phyloP scores from a whole-genome alignment of 2,113 vertebrate genomes.

The Chaetorhynchus papuensis region DNA sequence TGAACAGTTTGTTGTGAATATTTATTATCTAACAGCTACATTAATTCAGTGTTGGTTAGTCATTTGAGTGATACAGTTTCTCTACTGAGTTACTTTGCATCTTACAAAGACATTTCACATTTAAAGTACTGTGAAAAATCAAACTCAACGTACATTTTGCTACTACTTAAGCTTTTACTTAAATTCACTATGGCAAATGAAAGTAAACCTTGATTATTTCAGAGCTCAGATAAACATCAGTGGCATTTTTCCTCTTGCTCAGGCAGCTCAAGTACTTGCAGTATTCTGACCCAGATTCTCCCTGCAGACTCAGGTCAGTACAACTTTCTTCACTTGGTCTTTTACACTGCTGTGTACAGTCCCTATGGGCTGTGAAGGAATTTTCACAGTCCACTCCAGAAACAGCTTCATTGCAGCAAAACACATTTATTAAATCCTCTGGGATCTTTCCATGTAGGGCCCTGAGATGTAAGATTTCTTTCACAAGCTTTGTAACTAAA shows the following conservation, averaged over 20 bases:
- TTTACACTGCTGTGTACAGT: background rate
- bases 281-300: background rate
- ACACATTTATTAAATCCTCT: background rate
- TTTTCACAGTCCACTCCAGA: background rate
- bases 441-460: background rate
- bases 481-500: background rate
- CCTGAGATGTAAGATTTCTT: background rate
- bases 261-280: background rate
- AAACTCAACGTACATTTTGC: background rate
- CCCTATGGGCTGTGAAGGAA: background rate
- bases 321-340: background rate
- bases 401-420: background rate
- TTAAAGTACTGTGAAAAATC: background rate
- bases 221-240: background rate
- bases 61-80: background rate
- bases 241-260: background rate
- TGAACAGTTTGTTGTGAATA: constrained; percentile 4
- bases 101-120: background rate
- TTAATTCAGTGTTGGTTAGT: background rate
- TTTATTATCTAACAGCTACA: background rate
- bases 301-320: background rate
- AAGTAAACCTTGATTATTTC: background rate
- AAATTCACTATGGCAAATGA: background rate
- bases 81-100: background rate
- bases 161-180: background rate